phyloP scores from a whole-genome alignment of 2,797 vertebrate species.

The Sylvia borin region DNA sequence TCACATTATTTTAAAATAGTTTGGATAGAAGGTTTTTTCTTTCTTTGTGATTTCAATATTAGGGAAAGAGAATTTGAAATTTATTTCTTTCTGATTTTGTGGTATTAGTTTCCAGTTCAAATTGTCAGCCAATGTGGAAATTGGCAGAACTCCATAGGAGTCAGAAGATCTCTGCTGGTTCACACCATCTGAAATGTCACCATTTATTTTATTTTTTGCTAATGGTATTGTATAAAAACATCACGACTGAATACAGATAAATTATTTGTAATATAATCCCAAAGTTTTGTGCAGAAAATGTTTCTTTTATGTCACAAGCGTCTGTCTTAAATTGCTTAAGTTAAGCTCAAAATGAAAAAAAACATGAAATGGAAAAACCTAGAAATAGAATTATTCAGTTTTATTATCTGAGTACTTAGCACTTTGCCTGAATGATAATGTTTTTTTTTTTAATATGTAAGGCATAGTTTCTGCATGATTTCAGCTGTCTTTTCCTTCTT shows the following conservation, averaged over 20 bases:
- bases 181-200: conserved; percentile 30
- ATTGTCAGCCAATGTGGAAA: conserved; percentile 4
- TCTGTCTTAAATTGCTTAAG: conserved; percentile 62
- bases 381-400: conserved; percentile 59
- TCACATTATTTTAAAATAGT: conserved; percentile 22
- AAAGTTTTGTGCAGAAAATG: conserved; percentile 34
- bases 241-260: conserved; percentile 54
- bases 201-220: conserved; percentile 28
- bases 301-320: conserved; percentile 24
- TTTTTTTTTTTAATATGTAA: conserved; percentile 68
- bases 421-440: conserved; percentile 53
- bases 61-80: conserved; percentile 32
- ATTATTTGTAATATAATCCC: conserved; percentile 60
- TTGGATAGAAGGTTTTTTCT: conserved; percentile 25
- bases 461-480: conserved; percentile 45
- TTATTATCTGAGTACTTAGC: conserved; percentile 60
- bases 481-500: conserved; percentile 60
- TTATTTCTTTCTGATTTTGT: conserved; percentile 51
- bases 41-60: conserved; percentile 26
- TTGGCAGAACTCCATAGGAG: conserved; percentile 17
- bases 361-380: conserved; percentile 39
- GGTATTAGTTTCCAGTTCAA: neutral
- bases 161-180: conserved; percentile 3
- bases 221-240: conserved; percentile 61
- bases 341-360: conserved; percentile 43